Evolutionary conservation across 2,113 vertebrate species (phyloP).

Genomic region (Nothocercus julius): DNA sequence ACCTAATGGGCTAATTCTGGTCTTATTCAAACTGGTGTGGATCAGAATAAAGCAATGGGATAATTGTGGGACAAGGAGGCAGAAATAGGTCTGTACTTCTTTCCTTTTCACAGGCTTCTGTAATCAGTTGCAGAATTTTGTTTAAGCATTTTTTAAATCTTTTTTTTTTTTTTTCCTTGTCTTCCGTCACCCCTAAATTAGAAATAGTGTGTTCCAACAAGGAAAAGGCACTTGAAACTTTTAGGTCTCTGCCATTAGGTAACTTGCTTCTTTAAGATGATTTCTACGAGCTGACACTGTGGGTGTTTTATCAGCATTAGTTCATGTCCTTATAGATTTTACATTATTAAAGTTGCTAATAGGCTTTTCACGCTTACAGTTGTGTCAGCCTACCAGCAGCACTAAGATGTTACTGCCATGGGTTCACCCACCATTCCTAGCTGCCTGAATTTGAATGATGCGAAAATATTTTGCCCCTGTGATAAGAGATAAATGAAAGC

Average conservation of each 20-base stretch:
- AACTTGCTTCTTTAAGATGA: neutral
- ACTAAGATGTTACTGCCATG: neutral
- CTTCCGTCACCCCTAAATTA: neutral
- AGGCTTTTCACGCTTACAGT: neutral
- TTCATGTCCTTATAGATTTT: neutral
- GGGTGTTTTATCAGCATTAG: neutral
- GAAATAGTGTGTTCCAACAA: neutral
- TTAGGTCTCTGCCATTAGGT: neutral
- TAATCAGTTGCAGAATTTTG: neutral
- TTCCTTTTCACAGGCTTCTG: neutral
- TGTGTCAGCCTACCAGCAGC: neutral
- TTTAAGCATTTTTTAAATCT: neutral
- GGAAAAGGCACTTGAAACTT: neutral
- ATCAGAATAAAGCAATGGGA: neutral
- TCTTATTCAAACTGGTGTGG: neutral
- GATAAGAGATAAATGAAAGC: neutral
- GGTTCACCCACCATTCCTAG: neutral
- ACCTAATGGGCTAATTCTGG: neutral
- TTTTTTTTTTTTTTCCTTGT: neutral
- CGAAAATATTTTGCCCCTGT: neutral
- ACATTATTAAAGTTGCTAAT: neutral
- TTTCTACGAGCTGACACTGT: neutral
- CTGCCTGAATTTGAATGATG: neutral
- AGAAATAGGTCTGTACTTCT: neutral
- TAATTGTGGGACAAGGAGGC: neutral